Conservation (phyloP, 2,888 invertebrate species). For the Tethea ocularis region DNA sequence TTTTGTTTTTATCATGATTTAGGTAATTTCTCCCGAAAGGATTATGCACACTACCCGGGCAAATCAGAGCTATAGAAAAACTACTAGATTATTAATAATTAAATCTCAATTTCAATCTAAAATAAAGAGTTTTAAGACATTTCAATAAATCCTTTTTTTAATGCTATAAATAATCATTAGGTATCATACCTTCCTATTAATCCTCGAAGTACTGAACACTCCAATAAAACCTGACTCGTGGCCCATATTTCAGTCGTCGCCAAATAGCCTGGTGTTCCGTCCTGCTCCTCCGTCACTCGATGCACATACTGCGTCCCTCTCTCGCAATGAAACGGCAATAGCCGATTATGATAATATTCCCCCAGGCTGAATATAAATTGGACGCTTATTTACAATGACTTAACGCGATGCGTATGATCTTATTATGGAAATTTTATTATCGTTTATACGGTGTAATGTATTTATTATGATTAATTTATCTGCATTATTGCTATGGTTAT, state of each 20-base stretch:
- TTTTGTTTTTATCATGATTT: no score
- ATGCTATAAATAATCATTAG: not conserved
- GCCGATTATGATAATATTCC: constrained; percentile 71
- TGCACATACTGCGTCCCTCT: constrained; percentile 36
- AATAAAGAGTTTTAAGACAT: not conserved
- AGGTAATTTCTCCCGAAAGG: no score
- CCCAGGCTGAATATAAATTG: constrained; percentile 74
- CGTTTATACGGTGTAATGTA: constrained; percentile 37
- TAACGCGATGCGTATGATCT: constrained; percentile 61
- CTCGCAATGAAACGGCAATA: constrained; percentile 34
- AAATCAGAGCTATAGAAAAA: no score
- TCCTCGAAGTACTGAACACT: constrained; percentile 45
- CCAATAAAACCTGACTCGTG: constrained; percentile 66
- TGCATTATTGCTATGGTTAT: constrained; percentile 1
- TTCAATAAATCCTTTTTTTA: not conserved
- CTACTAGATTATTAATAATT: no score
- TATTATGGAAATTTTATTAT: constrained; percentile 70
- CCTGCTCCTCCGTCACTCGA: constrained; percentile 30
- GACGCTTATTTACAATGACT: constrained; percentile 77
- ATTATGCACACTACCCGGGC: no score
- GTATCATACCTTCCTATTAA: constrained; percentile 21
- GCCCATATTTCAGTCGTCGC: constrained; percentile 50
- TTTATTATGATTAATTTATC: constrained; percentile 32
- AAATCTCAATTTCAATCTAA: no score
- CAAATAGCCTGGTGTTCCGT: constrained; percentile 36